A percentile compares a stretch with the other conserved stretches of the same genome.
Evolutionary conservation across 2,113 vertebrate species (phyloP).

Genomic region (Echinops telfairi): DNA sequence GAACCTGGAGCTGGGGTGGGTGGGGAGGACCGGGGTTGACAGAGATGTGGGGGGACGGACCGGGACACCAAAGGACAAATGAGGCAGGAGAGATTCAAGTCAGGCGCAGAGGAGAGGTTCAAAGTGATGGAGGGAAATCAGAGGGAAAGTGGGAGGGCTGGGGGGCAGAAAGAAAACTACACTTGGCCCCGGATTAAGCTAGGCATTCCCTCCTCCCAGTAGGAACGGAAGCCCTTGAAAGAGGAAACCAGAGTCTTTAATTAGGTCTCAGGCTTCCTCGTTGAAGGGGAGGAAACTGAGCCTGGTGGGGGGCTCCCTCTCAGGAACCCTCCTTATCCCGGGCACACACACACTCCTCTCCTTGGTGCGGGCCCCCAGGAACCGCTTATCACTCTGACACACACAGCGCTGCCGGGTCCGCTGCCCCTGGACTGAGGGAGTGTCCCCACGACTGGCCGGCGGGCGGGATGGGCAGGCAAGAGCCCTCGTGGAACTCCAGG

Average conservation of each 20-base stretch:
- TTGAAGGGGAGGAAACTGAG: background rate
- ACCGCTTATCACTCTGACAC: background rate
- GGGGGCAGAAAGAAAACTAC: background rate
- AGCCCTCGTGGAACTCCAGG: background rate
- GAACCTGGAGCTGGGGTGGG: background rate
- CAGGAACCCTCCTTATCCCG: slow-evolving; percentile 23
- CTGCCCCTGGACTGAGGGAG: background rate
- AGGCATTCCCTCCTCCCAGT: background rate
- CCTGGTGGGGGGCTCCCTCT: background rate
- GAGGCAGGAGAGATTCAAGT: background rate
- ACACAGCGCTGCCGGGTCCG: background rate
- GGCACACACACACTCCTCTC: background rate
- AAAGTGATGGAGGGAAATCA: background rate
- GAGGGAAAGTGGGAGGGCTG: background rate
- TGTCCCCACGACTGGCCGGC: background rate
- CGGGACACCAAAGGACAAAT: background rate
- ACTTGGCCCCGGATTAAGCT: background rate
- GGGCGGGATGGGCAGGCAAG: background rate
- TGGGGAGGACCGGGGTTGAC: background rate
- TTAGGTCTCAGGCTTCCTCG: slow-evolving; percentile 47
- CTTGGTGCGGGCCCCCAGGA: background rate
- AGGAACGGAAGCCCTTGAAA: background rate
- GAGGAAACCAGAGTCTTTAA: background rate
- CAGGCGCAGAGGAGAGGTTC: background rate
- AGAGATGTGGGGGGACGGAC: background rate